A percentile compares a stretch with the other conserved stretches of the same genome.
Evolutionary conservation across 2,113 vertebrate genomes (phyloP).

Genomic region (Chloropsis cyanopogon): DNA sequence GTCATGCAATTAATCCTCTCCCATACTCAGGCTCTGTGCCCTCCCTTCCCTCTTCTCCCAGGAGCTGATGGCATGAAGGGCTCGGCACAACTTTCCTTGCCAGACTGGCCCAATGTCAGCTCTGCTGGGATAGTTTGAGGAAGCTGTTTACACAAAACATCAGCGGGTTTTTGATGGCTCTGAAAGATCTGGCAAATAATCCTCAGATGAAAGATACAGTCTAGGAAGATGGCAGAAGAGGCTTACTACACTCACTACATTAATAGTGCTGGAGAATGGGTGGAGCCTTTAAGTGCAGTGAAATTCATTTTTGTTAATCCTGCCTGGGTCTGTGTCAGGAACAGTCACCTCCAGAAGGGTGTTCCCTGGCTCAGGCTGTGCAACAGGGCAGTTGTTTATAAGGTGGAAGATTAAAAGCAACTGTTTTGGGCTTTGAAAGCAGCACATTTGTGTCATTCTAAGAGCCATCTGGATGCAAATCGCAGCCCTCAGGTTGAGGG

Average conservation of each 20-base stretch:
- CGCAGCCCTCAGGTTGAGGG: background rate
- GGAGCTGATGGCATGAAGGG: background rate
- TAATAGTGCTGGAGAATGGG: background rate
- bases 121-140: conserved; percentile 20
- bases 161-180: conserved; percentile 58
- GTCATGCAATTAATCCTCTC: conserved; percentile 41
- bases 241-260: conserved; percentile 19
- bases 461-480: conserved; percentile 10
- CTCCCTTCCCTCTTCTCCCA: conserved; percentile 18
- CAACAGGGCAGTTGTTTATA: background rate
- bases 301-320: conserved; percentile 33
- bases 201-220: conserved; percentile 44
- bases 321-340: background rate
- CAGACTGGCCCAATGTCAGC: conserved; percentile 59
- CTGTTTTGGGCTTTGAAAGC: background rate
- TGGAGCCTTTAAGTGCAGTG: background rate
- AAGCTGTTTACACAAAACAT: conserved; percentile 70
- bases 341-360: conserved; percentile 4
- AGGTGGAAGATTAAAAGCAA: background rate
- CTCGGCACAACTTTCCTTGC: conserved; percentile 6
- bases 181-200: conserved; percentile 63
- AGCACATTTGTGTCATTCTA: background rate
- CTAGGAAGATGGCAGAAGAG: conserved; percentile 5
- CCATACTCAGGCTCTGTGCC: background rate
- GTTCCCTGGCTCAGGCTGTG: background rate